phyloP scores from a whole-genome alignment of 30 jellyfish, hydroid and myxozoan species.

The Chrysaora quinquecirrha region DNA sequence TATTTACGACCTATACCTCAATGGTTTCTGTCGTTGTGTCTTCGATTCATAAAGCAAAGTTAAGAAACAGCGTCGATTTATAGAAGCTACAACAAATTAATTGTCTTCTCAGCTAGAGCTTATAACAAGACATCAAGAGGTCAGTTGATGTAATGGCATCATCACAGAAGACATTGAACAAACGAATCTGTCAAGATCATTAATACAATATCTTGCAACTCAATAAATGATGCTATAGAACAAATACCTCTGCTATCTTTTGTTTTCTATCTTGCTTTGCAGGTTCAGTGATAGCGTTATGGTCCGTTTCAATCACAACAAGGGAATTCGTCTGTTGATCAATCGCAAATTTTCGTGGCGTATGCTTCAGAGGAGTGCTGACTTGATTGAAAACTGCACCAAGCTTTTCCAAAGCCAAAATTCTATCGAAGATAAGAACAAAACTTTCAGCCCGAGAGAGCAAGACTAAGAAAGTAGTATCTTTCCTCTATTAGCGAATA shows the following conservation, averaged over 20 bases:
- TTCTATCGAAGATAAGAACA: slow-evolving; percentile 39
- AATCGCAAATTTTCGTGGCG: slow-evolving; percentile 95
- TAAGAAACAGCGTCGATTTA: too few relatives aligned
- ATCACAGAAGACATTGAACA: neutral
- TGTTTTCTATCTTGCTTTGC: slow-evolving; percentile 87
- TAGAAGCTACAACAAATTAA: too few relatives aligned
- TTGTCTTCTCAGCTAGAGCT: slow-evolving; percentile 6
- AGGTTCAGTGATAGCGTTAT: slow-evolving; percentile 86
- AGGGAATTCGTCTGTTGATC: slow-evolving; percentile 66
- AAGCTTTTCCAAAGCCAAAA: slow-evolving; percentile 91
- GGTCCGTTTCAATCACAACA: slow-evolving; percentile 91
- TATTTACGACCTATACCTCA: too few relatives aligned
- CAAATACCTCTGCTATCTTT: slow-evolving; percentile 90
- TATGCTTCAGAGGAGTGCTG: slow-evolving; percentile 84
- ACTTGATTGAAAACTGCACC: slow-evolving; percentile 98
- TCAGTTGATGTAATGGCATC: neutral
- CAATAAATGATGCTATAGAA: too few relatives aligned
- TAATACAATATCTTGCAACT: too few relatives aligned
- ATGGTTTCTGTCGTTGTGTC: too few relatives aligned
- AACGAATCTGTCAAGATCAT: neutral
- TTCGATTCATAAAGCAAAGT: too few relatives aligned
- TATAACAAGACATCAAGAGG: neutral
- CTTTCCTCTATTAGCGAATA: too few relatives aligned
- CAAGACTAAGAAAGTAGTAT: too few relatives aligned
- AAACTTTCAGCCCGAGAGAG: too few relatives aligned